phyloP scores from a whole-genome alignment of 2,113 vertebrate species.

The Labeo rohita region DNA sequence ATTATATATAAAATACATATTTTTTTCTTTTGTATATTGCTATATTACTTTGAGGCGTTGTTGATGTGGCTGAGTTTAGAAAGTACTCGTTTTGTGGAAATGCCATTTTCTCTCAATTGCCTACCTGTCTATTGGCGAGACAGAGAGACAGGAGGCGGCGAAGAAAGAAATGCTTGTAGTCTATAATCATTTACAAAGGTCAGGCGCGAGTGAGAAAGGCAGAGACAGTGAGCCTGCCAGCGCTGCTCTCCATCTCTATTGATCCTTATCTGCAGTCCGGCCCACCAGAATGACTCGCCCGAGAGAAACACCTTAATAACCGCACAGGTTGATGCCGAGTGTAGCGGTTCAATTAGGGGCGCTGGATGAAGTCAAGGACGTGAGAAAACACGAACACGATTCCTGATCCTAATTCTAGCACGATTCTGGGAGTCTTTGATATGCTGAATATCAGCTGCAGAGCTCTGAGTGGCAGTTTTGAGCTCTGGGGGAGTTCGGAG shows the following conservation, averaged over 20 bases:
- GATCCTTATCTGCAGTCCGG: slow-evolving; percentile 58
- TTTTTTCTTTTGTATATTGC: neutral
- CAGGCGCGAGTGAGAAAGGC: slow-evolving; percentile 30
- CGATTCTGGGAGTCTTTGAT: slow-evolving; percentile 36
- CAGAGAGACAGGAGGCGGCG: slow-evolving; percentile 34
- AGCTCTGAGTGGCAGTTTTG: slow-evolving; percentile 43
- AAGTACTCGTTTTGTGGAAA: neutral
- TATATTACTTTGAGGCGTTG: neutral
- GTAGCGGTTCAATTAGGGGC: slow-evolving; percentile 51
- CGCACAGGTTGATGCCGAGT: slow-evolving; percentile 42
- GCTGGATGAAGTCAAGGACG: slow-evolving; percentile 52
- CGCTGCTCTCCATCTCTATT: slow-evolving; percentile 56
- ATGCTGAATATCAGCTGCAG: slow-evolving; percentile 26
- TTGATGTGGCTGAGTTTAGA: neutral
- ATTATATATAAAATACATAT: neutral
- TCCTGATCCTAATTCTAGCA: slow-evolving; percentile 28
- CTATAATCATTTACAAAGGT: slow-evolving; percentile 61
- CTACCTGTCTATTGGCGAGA: neutral
- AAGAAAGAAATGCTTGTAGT: slow-evolving; percentile 54
- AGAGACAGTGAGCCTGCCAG: slow-evolving; percentile 40
- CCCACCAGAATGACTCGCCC: slow-evolving; percentile 54
- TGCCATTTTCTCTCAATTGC: slow-evolving; percentile 21
- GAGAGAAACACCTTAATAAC: slow-evolving; percentile 54
- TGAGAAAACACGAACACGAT: slow-evolving; percentile 39
- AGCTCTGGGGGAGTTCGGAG: slow-evolving; percentile 23